Conservation (phyloP, 2,888 invertebrate species). For the Balanococcus diminutus region DNA sequence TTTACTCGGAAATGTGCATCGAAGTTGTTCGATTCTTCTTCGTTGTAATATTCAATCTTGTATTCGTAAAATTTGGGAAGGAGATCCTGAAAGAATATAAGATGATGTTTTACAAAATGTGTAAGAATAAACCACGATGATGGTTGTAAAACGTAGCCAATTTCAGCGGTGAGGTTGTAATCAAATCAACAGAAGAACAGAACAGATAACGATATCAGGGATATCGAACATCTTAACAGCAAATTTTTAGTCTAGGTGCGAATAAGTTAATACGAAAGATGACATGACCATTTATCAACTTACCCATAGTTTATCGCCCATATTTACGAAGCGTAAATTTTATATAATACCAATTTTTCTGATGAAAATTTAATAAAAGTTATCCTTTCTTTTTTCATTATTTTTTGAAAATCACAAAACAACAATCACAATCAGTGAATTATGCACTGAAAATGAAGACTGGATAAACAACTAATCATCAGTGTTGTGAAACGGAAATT, state of each 20-base stretch:
- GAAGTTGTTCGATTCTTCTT: not conserved
- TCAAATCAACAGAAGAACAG: no score
- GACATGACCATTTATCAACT: not conserved
- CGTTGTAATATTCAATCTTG: not conserved
- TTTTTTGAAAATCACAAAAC: no score
- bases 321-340: not conserved
- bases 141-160: not conserved
- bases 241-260: not conserved
- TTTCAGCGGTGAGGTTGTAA: not conserved
- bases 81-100: not conserved
- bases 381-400: not conserved
- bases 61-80: constrained; percentile 23
- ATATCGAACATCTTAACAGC: not conserved
- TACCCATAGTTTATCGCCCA: not conserved
- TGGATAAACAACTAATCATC: no score
- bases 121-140: not conserved
- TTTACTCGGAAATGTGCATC: not conserved
- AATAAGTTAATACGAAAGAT: not conserved
- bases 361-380: not conserved
- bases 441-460: no score
- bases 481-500: no score
- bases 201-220: not conserved
- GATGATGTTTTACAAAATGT: not conserved
- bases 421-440: no score
- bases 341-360: not conserved